phyloP scores from a whole-genome alignment of 2,888 invertebrate species.

The Polydrusus pterygomalis region DNA sequence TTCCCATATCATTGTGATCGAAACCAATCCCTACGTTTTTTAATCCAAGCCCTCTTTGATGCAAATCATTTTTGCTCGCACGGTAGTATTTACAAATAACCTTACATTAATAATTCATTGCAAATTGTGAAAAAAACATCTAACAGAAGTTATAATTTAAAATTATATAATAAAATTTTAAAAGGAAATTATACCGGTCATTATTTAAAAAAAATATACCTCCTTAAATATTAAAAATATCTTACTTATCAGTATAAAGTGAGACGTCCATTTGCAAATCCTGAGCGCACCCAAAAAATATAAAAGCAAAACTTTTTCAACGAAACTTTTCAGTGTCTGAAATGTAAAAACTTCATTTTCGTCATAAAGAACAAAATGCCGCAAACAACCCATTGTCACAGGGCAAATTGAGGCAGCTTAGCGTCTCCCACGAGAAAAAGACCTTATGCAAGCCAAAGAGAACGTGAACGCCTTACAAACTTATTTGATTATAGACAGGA shows the following conservation, averaged over 20 bases:
- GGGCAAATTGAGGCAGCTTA: constrained; percentile 57
- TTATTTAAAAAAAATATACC: too few relatives aligned
- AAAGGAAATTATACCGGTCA: too few relatives aligned
- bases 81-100: too few relatives aligned
- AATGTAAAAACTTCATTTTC: constrained; percentile 52
- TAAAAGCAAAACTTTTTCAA: constrained; percentile 18
- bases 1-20: too few relatives aligned
- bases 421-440: constrained; percentile 49
- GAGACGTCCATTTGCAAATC: neutral
- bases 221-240: too few relatives aligned
- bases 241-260: neutral
- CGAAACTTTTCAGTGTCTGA: constrained; percentile 43
- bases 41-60: too few relatives aligned
- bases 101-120: too few relatives aligned
- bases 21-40: too few relatives aligned
- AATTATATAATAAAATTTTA: too few relatives aligned
- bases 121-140: too few relatives aligned
- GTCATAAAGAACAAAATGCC: constrained; percentile 53
- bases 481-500: constrained; percentile 54
- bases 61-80: too few relatives aligned
- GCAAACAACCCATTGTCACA: constrained; percentile 57
- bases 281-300: constrained; percentile 4
- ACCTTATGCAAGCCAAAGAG: constrained; percentile 50
- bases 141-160: too few relatives aligned
- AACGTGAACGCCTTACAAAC: constrained; percentile 55